Base-by-base conservation (phyloP, 1,140 invertebrate species). In the Bombyx mandarina region DNA sequence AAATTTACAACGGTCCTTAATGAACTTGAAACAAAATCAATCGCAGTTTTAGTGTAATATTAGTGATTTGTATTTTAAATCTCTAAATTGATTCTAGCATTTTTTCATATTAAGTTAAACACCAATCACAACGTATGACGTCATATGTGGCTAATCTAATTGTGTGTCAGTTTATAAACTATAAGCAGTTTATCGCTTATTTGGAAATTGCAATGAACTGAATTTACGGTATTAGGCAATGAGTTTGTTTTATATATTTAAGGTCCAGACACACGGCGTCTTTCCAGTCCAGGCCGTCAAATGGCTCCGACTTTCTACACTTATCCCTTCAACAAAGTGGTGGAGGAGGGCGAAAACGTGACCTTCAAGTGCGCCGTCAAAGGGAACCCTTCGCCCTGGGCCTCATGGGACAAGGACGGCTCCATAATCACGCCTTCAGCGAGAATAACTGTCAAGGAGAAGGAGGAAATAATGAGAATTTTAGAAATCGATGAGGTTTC, bases 291-390 rank as follows among this genome's bases (percentile, higher is more conserved):
- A 0, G 66, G 75, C 1, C 65, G 77, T 2, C 75, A 78, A 62
- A 71, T 78, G 55, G 72, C 93, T 2, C 94, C 95, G 0, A 95
- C 95, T 80, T 97, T 98, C 86, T 94, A 96, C 78, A 94, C 95
- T 22, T 93, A 96, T 58, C 96, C 96, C 1, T 94, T 95, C 73
- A 95, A 96, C 76, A 91, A 93, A 51, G 91, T 96, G 6, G 94
- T 91, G 0, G 93, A 96, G 73, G 93, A 95, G 80, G 95, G 95
- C 7, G 94, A 96, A 6, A 63, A 61, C 3, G 75, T 86, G 5
- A 82, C 92, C 7, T 95, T 97, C 80, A 93, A 95, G 67, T 95
- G 94, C 67, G 92, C 94, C 2, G 91, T 95, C 1, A 90, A 91
- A 7, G 95, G 95, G 1, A 89, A 94, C 66, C 94, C 94, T 0